Conservation (phyloP, 2,888 invertebrate species). For the Trilocha varians region DNA sequence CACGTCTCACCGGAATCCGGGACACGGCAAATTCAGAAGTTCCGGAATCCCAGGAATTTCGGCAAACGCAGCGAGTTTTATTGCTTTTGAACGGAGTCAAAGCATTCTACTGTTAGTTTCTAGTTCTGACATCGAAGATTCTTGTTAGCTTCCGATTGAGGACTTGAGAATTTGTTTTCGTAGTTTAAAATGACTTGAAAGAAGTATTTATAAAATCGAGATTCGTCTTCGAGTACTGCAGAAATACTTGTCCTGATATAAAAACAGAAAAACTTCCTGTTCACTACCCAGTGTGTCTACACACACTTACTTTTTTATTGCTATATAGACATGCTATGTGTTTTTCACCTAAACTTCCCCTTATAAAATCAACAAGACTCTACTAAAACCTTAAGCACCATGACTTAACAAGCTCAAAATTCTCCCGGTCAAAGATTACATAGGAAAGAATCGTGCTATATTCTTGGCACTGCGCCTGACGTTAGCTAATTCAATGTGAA, state of each 20-base stretch:
- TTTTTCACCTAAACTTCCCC: too few relatives aligned
- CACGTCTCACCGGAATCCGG: constrained; percentile 41
- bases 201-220: too few relatives aligned
- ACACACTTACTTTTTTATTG: too few relatives aligned
- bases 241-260: too few relatives aligned
- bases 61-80: constrained; percentile 31
- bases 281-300: too few relatives aligned
- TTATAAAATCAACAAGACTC: too few relatives aligned
- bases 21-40: constrained; percentile 48
- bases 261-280: too few relatives aligned
- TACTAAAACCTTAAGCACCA: not conserved
- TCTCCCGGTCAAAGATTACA: not conserved
- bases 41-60: constrained; percentile 48
- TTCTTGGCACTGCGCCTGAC: constrained; percentile 4
- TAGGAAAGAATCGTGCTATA: constrained; percentile 1
- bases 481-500: constrained; percentile 4
- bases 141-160: not conserved
- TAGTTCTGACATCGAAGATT: not conserved
- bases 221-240: too few relatives aligned
- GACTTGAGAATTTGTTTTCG: not conserved
- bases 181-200: too few relatives aligned
- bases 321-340: too few relatives aligned
- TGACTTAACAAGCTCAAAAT: not conserved
- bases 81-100: constrained; percentile 40
- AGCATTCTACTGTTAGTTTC: not conserved